Conservation (phyloP, 2,113 vertebrate species). For the Pangasianodon gigas region DNA sequence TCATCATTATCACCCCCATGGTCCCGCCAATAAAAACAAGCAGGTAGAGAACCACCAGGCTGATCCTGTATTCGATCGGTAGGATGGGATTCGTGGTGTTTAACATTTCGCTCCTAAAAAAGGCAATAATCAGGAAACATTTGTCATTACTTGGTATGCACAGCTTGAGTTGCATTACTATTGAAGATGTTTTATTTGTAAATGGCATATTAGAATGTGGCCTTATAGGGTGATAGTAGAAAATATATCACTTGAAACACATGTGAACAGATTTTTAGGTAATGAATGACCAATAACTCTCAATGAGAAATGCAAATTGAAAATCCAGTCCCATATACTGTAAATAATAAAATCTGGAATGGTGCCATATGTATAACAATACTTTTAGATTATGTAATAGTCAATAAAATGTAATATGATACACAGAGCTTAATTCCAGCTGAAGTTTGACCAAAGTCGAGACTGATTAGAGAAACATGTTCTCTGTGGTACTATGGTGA, state of each 20-base stretch:
- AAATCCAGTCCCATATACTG: neutral
- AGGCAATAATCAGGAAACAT: neutral
- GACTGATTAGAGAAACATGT: neutral
- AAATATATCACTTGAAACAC: neutral
- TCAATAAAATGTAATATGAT: neutral
- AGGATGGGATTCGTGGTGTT: neutral
- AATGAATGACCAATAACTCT: neutral
- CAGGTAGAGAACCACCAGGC: conserved; percentile 64
- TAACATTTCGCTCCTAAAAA: neutral
- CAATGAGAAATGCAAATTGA: neutral
- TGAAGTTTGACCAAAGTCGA: neutral
- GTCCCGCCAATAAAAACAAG: conserved; percentile 70
- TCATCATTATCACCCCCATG: conserved; percentile 67
- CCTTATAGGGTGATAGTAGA: neutral
- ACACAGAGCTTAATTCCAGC: neutral
- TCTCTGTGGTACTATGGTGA: neutral
- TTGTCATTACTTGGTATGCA: neutral
- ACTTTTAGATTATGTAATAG: neutral
- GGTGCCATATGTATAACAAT: neutral
- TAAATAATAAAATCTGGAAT: neutral
- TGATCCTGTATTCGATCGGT: neutral
- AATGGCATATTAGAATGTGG: neutral
- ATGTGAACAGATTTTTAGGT: neutral
- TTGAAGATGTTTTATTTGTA: neutral
- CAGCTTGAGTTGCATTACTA: neutral